Conservation (phyloP, 1,140 invertebrate genomes). For the Phthorimaea operculella region DNA sequence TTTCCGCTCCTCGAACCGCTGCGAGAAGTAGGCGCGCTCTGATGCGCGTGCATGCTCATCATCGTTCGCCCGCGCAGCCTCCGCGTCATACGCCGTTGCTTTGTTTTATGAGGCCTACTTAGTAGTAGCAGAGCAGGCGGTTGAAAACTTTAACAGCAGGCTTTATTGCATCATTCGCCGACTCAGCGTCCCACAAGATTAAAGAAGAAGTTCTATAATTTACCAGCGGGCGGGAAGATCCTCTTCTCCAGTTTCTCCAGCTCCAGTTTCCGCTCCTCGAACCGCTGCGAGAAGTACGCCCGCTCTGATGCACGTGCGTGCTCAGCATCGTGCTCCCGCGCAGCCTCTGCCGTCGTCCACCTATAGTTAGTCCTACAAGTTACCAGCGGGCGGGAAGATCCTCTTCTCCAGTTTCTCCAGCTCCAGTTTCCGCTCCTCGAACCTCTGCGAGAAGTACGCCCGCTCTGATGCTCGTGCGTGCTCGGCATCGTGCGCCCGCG, state of each 20-base stretch:
- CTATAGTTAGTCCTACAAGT: not conserved
- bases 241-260: slow-evolving; percentile 77
- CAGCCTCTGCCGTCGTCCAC: slow-evolving; percentile 74
- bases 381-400: slow-evolving; percentile 71
- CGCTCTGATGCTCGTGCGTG: slow-evolving; percentile 73
- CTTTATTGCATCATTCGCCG: too few species aligned
- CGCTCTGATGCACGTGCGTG: slow-evolving; percentile 73
- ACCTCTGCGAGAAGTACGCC: slow-evolving; percentile 71
- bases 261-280: slow-evolving; percentile 76
- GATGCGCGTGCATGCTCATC: slow-evolving; percentile 72
- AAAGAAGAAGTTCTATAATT: too few species aligned
- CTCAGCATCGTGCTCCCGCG: slow-evolving; percentile 71
- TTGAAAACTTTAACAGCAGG: too few species aligned
- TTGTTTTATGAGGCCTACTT: too few species aligned
- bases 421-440: slow-evolving; percentile 75
- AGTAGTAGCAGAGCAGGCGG: too few species aligned
- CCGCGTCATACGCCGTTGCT: too few species aligned
- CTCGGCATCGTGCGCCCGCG: slow-evolving; percentile 71
- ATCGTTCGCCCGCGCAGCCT: slow-evolving; percentile 74
- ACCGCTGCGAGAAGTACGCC: slow-evolving; percentile 71
- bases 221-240: slow-evolving; percentile 71
- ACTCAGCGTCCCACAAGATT: too few species aligned
- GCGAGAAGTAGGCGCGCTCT: slow-evolving; percentile 72
- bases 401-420: slow-evolving; percentile 77
- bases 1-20: slow-evolving; percentile 75